Base-by-base conservation (phyloP, 2,888 invertebrate species). In the Lucinisca nassula region DNA sequence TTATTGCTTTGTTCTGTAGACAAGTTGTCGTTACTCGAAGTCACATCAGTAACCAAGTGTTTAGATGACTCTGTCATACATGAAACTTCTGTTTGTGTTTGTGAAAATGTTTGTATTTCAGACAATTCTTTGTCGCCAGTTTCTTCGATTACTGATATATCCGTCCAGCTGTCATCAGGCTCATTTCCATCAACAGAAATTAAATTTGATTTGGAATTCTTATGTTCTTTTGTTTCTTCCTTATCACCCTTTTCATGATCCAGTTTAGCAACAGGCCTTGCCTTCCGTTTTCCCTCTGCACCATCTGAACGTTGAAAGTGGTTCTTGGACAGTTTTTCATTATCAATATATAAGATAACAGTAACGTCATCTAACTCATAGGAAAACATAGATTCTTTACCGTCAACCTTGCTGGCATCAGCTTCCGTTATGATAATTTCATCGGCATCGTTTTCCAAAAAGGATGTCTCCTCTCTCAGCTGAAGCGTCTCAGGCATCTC, bases 361-460 rank as follows among this genome's bases (percentile, higher is more conserved):
- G 67, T 67, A 35, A 67, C 67, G 17, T 67, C 67, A 21, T 67
- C 30, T 35, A 67, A 21, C 21, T 67, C 67, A 35, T 67, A 67
- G 17, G 32, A 3, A 67, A 17, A 67, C 67, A 67, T 67, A 10
- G 67, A 67, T 30, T 67, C 67, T 35, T 67, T 67, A 35, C 67
- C 67, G 32, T 67, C 67, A 2, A 24, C 67, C 6, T 67, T 67
- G 3, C 10, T 67, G 3, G 27, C 30, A 67, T 67, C 67, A 17
- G 67, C 35, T 67, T 67, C 67, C 1, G 67, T 67, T 35, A 67
- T 67, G n/a, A 67, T 67, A 4, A 67, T 67, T 67, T 67, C 67
- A 67, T 67, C 30, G 55, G 55, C 55, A 6, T 12, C 55, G n/a
- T 21, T 21, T n/a, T 55, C 55, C n/a, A 55, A 21, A 55, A 55